Base-by-base conservation (phyloP, 2,888 invertebrate genomes). In the Corbicula japonica region DNA sequence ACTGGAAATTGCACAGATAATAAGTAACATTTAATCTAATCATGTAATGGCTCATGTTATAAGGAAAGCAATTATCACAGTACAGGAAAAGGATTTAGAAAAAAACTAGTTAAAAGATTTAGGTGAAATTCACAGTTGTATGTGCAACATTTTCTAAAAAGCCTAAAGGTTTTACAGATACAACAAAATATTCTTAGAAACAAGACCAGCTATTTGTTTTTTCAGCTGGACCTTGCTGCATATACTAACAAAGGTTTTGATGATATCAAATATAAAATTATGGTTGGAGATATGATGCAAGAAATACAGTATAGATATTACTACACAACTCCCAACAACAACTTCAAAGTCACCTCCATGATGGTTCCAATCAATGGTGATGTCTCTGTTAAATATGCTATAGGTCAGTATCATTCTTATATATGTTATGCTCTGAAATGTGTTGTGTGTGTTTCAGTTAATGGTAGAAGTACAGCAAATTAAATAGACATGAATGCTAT, bases 401-500 rank as follows among this genome's bases (percentile, higher is more conserved):
- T 30, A 41, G 66, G 66, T 66, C 3, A 28, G 66, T 66, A 34
- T 54, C 48, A 48, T 5, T 48, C 21, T 18, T 48, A 18, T 48
- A 6, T 48, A 15, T n/a, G n/a, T n/a, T n/a, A n/a, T n/a, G n/a
- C 41, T 46, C 46, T 46, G 46, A 21, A 18, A 21, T 18, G 4
- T 15, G 15, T 8, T 41, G 8, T 41, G 41, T 41, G 8, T 8
- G 41, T n/a, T n/a, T n/a, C n/a, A n/a, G n/a, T n/a, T n/a, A n/a
- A n/a, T n/a, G n/a, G n/a, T n/a, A n/a, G n/a, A n/a, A n/a, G n/a
- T n/a, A n/a, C n/a, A n/a, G n/a, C n/a, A n/a, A n/a, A n/a, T n/a
- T n/a, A n/a, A n/a, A n/a, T n/a, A n/a, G n/a, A n/a, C n/a, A n/a
- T n/a, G n/a, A n/a, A n/a, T n/a, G n/a, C n/a, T n/a, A n/a, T n/a